These are phyloP conservation scores for Troglohyphantes excavatus DNA, from an alignment of 2,888 invertebrate species.

Conservation along the genomic window DNA sequence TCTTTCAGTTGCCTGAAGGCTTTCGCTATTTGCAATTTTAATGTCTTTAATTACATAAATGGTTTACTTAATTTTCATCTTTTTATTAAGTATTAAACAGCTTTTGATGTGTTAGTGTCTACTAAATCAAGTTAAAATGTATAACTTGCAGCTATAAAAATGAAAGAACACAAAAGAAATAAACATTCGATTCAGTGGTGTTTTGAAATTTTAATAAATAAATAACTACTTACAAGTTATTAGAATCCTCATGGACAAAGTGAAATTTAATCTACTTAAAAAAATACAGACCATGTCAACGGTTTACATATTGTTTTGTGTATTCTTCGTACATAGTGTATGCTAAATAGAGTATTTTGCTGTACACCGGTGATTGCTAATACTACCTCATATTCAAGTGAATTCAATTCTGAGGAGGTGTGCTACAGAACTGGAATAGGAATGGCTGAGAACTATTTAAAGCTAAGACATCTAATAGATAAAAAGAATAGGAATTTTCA, in stretches of 20 bases:
- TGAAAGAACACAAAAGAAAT: conserved; percentile 8
- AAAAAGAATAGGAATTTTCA: background rate
- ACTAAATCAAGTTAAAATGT: background rate
- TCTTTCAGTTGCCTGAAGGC: too few species aligned
- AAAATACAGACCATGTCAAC: conserved; percentile 70
- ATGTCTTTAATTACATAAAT: too few species aligned
- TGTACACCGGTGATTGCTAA: conserved; percentile 69
- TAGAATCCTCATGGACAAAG: conserved; percentile 73
- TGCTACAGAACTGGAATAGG: conserved; percentile 57
- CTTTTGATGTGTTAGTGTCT: too few species aligned
- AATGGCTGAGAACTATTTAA: conserved; percentile 13
- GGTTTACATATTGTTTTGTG: conserved; percentile 72
- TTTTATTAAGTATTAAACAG: too few species aligned
- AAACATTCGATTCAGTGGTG: conserved; percentile 30
- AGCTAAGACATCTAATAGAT: background rate
- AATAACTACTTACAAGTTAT: conserved; percentile 75
- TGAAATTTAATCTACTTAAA: conserved; percentile 74
- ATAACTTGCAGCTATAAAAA: background rate
- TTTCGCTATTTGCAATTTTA: too few species aligned
- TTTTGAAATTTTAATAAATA: conserved; percentile 73
- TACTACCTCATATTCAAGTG: conserved; percentile 48
- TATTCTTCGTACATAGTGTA: conserved; percentile 63
- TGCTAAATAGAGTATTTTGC: conserved; percentile 73
- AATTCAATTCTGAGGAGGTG: conserved; percentile 35
- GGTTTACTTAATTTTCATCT: too few species aligned